Base-by-base conservation (phyloP, 2,113 vertebrate genomes). In the Pongo pygmaeus region DNA sequence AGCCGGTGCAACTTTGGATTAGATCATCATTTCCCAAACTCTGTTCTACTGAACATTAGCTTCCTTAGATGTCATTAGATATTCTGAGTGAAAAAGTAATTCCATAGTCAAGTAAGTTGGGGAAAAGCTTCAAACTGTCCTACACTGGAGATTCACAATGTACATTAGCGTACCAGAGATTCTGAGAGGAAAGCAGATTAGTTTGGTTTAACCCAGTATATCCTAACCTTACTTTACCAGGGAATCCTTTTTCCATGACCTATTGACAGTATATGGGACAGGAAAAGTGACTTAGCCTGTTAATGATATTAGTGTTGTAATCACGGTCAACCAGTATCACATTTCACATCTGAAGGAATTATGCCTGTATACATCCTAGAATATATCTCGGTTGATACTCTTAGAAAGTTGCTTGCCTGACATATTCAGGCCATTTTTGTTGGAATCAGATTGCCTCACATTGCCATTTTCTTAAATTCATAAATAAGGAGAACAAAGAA, bases 21-120 rank as follows among this genome's bases (percentile, higher is more conserved):
- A 88, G 43, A 77, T 96, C 75, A 80, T 96, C 69, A 55, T 92
- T 94, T 89, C 67, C 75, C 74, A 91, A 61, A 92, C 23, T 94
- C 61, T 79, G 27, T 94, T 89, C 72, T 74, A 16, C 7, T 93
- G 52, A 89, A 55, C 85, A 69, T 91, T 94, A 57, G 22, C 74
- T 84, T 87, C 64, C 59, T 92, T 92, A 84, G 50, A 79, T 94
- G 27, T 25, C 38, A n/a, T 69, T 96, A 83, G 35, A 84, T 95
- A 77, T 8, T 96, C 77, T 70, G 17, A 50, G 67, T 80, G 64
- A 77, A 94, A 85, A 90, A 70, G 30, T 32, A 6, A 32, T 83
- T 48, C 40, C 23, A 64, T 48, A 89, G 70, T 93, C 32, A 70
- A 85, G 43, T 78, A 72, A 70, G 83, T 78, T 52, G 38, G 38